Conservation (phyloP, 2,888 invertebrate genomes). For the Lapara coniferarum region DNA sequence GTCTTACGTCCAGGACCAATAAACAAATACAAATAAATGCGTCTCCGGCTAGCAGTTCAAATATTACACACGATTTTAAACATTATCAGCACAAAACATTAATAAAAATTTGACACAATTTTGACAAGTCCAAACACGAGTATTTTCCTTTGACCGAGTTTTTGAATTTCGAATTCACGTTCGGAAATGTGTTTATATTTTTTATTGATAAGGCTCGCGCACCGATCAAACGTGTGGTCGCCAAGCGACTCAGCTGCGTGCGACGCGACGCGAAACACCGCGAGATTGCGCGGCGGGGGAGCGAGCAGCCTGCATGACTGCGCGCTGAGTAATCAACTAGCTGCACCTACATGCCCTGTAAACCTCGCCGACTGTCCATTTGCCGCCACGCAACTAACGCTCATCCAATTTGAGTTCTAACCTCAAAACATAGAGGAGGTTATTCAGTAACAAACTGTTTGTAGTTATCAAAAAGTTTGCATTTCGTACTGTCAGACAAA, state of each 20-base stretch:
- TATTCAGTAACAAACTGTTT: constrained; percentile 18
- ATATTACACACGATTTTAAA: constrained; percentile 61
- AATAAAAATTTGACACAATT: constrained; percentile 70
- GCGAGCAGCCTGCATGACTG: constrained; percentile 69
- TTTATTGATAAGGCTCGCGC: constrained; percentile 36
- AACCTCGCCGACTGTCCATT: constrained; percentile 32
- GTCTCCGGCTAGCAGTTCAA: constrained; percentile 35
- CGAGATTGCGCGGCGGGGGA: constrained; percentile 58
- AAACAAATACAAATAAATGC: constrained; percentile 35
- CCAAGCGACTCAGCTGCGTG: constrained; percentile 61
- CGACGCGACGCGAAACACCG: constrained; percentile 51
- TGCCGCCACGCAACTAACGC: constrained; percentile 14
- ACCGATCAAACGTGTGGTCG: constrained; percentile 77
- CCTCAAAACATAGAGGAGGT: constrained; percentile 6
- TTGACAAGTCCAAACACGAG: constrained; percentile 30
- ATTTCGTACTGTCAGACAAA: constrained; percentile 19
- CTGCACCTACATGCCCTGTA: constrained; percentile 67
- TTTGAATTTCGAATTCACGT: constrained; percentile 45
- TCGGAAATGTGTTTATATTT: constrained; percentile 31
- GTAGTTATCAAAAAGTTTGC: constrained; percentile 14
- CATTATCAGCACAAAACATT: constrained; percentile 53
- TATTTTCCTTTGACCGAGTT: constrained; percentile 41
- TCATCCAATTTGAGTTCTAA: constrained; percentile 21
- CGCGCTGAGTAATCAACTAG: constrained; percentile 70
- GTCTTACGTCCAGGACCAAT: background rate